These are phyloP conservation scores for Crenichthys baileyi DNA, from an alignment of 2,797 vertebrate genomes.

Conservation along the genomic window DNA sequence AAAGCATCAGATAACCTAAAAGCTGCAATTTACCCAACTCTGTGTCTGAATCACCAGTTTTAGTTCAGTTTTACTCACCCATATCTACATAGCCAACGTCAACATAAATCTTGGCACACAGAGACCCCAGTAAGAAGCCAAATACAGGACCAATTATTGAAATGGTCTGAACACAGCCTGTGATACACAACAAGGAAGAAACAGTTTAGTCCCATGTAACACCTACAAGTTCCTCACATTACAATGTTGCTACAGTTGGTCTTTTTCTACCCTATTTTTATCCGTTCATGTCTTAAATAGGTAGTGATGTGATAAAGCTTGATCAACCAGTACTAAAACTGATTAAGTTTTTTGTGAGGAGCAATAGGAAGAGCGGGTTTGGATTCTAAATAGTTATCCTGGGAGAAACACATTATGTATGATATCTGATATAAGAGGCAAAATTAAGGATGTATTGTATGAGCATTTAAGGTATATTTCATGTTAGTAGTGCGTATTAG, in stretches of 20 bases:
- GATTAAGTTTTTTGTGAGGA: not conserved
- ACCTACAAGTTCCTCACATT: not conserved
- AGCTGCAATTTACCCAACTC: not conserved
- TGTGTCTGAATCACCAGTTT: not conserved
- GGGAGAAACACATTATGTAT: not conserved
- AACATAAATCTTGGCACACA: conserved; percentile 95
- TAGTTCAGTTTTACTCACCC: conserved; percentile 81
- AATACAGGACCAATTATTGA: conserved; percentile 94
- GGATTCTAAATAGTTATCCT: not conserved
- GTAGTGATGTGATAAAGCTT: not conserved
- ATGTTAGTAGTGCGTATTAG: not conserved
- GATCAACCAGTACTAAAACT: not conserved
- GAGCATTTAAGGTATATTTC: not conserved
- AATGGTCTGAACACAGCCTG: conserved; percentile 94
- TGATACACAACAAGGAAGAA: conserved; percentile 36
- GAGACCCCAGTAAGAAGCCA: conserved; percentile 92
- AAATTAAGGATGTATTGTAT: not conserved
- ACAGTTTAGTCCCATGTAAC: not conserved
- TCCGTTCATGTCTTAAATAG: not conserved
- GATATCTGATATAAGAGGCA: not conserved
- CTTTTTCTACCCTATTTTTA: not conserved
- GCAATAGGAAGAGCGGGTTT: not conserved
- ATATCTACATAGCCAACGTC: conserved; percentile 92
- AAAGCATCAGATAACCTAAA: not conserved
- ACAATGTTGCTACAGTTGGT: not conserved